Conservation (phyloP, 2,113 vertebrate species). For the Equus quagga region DNA sequence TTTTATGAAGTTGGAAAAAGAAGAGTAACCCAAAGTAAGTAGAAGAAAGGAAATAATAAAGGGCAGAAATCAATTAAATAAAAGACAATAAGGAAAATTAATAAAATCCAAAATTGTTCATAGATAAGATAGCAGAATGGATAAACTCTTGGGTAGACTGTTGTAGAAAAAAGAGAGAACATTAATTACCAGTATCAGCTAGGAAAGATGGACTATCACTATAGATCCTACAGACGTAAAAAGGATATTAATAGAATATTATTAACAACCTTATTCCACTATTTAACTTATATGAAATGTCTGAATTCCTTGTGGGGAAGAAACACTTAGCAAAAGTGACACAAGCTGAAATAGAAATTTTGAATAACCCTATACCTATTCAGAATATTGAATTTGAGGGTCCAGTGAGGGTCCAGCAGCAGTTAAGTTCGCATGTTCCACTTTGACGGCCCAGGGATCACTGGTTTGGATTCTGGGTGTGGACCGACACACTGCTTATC, state of each 20-base stretch:
- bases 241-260: not conserved
- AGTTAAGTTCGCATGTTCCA: too few species aligned
- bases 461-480: too few species aligned
- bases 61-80: not conserved
- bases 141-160: not conserved
- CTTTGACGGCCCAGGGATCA: too few species aligned
- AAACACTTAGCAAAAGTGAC: not conserved
- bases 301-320: not conserved
- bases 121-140: not conserved
- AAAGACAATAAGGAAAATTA: slow-evolving; percentile 7
- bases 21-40: not conserved
- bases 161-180: not conserved
- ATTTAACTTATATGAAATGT: not conserved
- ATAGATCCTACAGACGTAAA: not conserved
- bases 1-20: not conserved
- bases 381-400: not conserved
- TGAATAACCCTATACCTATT: not conserved
- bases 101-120: slow-evolving; percentile 11
- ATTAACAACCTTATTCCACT: not conserved
- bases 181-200: not conserved
- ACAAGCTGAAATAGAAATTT: slow-evolving; percentile 15
- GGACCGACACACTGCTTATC: too few species aligned
- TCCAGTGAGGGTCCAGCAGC: too few species aligned
- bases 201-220: not conserved
- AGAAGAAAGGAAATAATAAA: slow-evolving; percentile 21